These are phyloP conservation scores for Tetramorium bicarinatum DNA, from an alignment of 2,888 invertebrate genomes.

Conservation along the genomic window DNA sequence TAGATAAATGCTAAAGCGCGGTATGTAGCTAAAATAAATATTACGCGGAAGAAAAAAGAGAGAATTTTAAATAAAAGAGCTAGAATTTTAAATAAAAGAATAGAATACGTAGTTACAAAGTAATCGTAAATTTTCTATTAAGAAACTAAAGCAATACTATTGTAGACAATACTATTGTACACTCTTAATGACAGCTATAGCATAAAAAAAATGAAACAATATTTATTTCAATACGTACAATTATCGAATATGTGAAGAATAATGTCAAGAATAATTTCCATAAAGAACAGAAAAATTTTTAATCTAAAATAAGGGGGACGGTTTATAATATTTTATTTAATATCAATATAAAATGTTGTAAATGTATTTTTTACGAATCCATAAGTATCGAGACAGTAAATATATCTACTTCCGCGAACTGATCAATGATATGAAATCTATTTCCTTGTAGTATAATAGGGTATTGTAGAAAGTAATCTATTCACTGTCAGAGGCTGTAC, in stretches of 20 bases:
- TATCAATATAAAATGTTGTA: not conserved
- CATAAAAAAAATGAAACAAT: not conserved
- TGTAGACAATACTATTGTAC: too few relatives aligned
- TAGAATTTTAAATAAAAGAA: not conserved
- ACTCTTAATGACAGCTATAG: not conserved
- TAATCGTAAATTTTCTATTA: not conserved
- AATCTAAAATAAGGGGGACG: not conserved
- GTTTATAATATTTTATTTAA: not conserved
- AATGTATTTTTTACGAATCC: not conserved
- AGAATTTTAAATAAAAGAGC: not conserved
- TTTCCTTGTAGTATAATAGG: slow-evolving; percentile 10
- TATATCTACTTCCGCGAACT: not conserved
- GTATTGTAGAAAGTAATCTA: slow-evolving; percentile 35
- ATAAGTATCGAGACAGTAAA: not conserved
- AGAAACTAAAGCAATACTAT: not conserved
- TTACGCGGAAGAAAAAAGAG: not conserved
- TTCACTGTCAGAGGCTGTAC: slow-evolving; percentile 28
- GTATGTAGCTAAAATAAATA: not conserved
- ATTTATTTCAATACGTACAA: not conserved
- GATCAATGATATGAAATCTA: slow-evolving; percentile 15
- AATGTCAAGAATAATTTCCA: not conserved
- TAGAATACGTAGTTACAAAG: not conserved
- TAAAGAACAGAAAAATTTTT: not conserved
- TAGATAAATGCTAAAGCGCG: not conserved
- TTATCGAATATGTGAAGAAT: not conserved